A percentile compares a stretch with the other conserved stretches of the same genome.
These are phyloP conservation scores for Lepidochitona cinerea DNA, from an alignment of 2,888 invertebrate genomes.

Conservation along the genomic window DNA sequence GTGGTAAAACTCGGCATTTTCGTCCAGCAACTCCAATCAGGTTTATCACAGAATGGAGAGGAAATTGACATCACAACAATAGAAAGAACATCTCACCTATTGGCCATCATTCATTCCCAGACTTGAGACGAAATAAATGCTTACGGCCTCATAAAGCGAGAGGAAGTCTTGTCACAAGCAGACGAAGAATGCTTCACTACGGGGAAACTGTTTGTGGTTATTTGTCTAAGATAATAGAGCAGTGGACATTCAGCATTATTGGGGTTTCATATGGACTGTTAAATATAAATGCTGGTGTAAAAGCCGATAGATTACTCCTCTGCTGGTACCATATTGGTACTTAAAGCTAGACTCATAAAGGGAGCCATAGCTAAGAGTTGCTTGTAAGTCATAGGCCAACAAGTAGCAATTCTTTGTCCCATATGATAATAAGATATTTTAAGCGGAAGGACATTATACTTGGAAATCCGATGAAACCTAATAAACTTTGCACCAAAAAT, in stretches of 20 bases:
- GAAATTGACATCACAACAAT: constrained; percentile 6
- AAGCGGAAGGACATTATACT: no score
- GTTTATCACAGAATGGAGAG: background rate
- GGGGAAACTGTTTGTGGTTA: background rate
- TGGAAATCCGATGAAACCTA: no score
- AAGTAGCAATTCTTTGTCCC: no score
- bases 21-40: constrained; percentile 1
- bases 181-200: background rate
- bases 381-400: no score
- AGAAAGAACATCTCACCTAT: constrained; percentile 1
- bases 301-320: background rate
- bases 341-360: no score
- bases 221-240: background rate
- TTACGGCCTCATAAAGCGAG: background rate
- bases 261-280: background rate
- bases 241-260: background rate
- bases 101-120: background rate
- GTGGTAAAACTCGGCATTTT: constrained; percentile 1
- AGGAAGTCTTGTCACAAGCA: background rate
- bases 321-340: no score
- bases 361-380: no score
- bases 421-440: no score
- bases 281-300: background rate
- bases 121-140: background rate
- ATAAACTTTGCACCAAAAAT: no score